Percentiles rank a stretch among this genome's conserved stretches.
phyloP scores from a whole-genome alignment of 2,888 invertebrate species.

The Brachyptera risi region DNA sequence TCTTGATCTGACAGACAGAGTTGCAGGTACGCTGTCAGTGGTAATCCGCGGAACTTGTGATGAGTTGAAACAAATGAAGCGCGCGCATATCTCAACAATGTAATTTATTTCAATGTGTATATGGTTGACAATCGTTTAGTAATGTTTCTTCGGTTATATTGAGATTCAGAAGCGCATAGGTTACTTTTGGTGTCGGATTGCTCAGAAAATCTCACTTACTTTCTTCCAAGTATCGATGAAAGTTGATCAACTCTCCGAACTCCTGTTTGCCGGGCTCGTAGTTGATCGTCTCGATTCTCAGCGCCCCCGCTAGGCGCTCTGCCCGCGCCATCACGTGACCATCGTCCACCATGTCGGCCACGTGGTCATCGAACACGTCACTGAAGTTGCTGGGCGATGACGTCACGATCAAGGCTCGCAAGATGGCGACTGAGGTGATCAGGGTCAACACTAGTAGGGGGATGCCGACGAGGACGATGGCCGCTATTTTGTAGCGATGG shows the following conservation, averaged over 20 bases:
- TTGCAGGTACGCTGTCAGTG: no score
- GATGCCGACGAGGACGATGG: background rate
- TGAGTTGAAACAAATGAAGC: no score
- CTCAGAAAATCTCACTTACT: no score
- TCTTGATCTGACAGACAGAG: no score
- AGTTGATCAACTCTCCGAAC: conserved; percentile 34
- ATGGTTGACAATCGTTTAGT: no score
- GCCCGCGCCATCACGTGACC: conserved; percentile 32
- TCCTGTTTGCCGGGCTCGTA: conserved; percentile 36
- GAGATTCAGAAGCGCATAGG: no score
- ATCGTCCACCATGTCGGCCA: conserved; percentile 32
- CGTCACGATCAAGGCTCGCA: background rate
- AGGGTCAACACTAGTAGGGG: background rate
- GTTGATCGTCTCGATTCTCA: conserved; percentile 38
- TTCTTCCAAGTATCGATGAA: conserved; percentile 36
- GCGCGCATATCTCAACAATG: no score
- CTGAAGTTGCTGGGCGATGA: background rate
- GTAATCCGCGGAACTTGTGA: no score
- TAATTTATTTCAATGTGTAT: no score
- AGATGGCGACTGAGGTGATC: background rate
- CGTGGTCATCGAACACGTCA: background rate
- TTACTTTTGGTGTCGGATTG: no score
- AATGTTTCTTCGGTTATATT: no score
- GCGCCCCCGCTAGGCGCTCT: conserved; percentile 37
- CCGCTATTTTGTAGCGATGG: background rate